A percentile compares a stretch with the other conserved stretches of the same genome.
These are phyloP conservation scores for Globodera ellingtonae DNA, from an alignment of 1,140 invertebrate species.

Conservation along the genomic window DNA sequence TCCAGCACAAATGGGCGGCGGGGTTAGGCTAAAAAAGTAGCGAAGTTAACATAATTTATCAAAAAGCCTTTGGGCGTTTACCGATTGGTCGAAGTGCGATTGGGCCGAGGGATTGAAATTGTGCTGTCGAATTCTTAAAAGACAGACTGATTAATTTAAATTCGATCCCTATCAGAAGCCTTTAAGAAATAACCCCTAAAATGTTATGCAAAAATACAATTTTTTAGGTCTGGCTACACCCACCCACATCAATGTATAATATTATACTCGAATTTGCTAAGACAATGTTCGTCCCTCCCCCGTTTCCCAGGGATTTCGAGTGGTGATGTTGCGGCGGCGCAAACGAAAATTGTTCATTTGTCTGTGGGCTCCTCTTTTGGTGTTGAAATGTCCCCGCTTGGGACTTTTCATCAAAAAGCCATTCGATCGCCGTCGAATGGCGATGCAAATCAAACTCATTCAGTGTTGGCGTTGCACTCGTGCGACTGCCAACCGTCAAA, in stretches of 20 bases:
- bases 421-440: background rate
- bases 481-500: background rate
- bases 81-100: constrained; percentile 31
- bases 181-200: too few relatives aligned
- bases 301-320: background rate
- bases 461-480: background rate
- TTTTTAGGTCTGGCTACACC: too few relatives aligned
- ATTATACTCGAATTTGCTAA: background rate
- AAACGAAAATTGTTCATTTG: background rate
- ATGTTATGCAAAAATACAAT: too few relatives aligned
- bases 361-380: background rate
- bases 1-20: background rate
- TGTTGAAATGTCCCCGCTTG: background rate
- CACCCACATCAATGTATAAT: background rate
- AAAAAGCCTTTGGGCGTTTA: background rate
- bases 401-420: constrained; percentile 5
- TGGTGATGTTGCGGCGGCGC: background rate
- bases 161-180: too few relatives aligned
- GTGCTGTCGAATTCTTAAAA: constrained; percentile 51
- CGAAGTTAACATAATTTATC: background rate
- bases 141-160: background rate
- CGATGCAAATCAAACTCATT: background rate
- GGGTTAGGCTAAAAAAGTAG: constrained; percentile 13
- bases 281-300: background rate
- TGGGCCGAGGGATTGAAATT: constrained; percentile 52